phyloP scores from a whole-genome alignment of 2,797 vertebrate species.

The Hafferia zeledoni region DNA sequence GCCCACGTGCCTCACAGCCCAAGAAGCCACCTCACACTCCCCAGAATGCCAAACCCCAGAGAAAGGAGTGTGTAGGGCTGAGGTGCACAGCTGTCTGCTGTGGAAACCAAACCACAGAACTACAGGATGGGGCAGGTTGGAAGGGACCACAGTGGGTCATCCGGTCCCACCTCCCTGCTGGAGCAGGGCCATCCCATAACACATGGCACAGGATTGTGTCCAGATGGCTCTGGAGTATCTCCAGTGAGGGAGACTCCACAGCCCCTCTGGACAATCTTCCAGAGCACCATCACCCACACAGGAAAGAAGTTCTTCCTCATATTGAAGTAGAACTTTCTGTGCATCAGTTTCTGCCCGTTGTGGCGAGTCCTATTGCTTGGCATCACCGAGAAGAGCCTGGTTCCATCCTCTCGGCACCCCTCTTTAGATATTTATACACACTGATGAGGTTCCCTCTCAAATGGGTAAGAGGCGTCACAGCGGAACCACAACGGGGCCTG shows the following conservation, averaged over 20 bases:
- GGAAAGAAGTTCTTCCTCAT: background rate
- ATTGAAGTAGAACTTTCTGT: background rate
- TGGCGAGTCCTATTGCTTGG: too few species aligned
- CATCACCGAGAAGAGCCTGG: background rate
- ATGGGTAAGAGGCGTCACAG: background rate
- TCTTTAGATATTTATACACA: background rate
- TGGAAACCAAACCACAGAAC: background rate
- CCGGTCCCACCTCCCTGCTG: background rate
- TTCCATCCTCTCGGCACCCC: background rate
- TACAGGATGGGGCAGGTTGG: background rate
- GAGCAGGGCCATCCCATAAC: background rate
- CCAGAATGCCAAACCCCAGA: accelerated
- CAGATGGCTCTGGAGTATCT: background rate
- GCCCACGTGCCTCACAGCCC: background rate
- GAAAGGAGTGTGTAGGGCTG: accelerated
- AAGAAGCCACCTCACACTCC: background rate
- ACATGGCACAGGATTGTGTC: background rate
- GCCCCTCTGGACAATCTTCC: background rate
- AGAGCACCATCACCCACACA: background rate
- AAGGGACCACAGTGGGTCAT: background rate
- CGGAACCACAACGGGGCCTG: background rate
- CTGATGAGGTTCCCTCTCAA: background rate
- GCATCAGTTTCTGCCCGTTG: background rate
- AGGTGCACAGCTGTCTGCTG: background rate
- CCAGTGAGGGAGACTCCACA: background rate